Conservation (phyloP, 2,797 vertebrate genomes). For the Xenopus petersii region DNA sequence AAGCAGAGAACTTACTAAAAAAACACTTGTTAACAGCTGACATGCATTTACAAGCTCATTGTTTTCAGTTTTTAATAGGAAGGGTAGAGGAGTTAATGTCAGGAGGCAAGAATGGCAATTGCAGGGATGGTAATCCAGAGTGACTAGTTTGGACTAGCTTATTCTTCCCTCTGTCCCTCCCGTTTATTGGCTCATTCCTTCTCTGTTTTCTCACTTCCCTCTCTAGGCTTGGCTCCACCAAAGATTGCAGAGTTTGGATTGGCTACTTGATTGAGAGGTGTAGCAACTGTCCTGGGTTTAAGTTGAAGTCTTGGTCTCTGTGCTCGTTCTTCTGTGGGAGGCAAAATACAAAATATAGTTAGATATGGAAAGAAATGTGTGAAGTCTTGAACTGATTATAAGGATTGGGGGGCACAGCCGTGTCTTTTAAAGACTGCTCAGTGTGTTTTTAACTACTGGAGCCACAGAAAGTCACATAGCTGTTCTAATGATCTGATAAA, state of each 20-base stretch:
- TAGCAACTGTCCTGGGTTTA: slow-evolving; percentile 92
- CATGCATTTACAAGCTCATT: slow-evolving; percentile 89
- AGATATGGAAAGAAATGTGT: not conserved
- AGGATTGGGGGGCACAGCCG: too few species aligned
- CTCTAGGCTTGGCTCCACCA: slow-evolving; percentile 92
- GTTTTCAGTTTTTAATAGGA: slow-evolving; percentile 69
- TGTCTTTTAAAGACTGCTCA: too few species aligned
- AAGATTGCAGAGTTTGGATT: slow-evolving; percentile 98
- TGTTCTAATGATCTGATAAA: too few species aligned
- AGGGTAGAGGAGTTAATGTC: slow-evolving; percentile 63
- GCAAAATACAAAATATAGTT: not conserved
- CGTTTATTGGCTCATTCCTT: slow-evolving; percentile 70
- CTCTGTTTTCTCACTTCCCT: slow-evolving; percentile 85
- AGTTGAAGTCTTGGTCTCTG: slow-evolving; percentile 94
- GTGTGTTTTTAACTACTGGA: too few species aligned
- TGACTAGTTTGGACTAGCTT: slow-evolving; percentile 63
- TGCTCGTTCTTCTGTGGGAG: slow-evolving; percentile 87
- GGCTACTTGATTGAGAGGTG: slow-evolving; percentile 97
- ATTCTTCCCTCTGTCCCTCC: slow-evolving; percentile 58
- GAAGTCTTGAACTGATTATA: too few species aligned
- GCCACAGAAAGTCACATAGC: too few species aligned
- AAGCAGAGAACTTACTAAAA: slow-evolving; percentile 80
- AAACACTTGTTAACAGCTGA: slow-evolving; percentile 83
- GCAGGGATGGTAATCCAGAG: slow-evolving; percentile 68
- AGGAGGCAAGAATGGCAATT: slow-evolving; percentile 75